Base-by-base conservation (phyloP, 2,113 vertebrate genomes). In the Hemichromis elongatus region DNA sequence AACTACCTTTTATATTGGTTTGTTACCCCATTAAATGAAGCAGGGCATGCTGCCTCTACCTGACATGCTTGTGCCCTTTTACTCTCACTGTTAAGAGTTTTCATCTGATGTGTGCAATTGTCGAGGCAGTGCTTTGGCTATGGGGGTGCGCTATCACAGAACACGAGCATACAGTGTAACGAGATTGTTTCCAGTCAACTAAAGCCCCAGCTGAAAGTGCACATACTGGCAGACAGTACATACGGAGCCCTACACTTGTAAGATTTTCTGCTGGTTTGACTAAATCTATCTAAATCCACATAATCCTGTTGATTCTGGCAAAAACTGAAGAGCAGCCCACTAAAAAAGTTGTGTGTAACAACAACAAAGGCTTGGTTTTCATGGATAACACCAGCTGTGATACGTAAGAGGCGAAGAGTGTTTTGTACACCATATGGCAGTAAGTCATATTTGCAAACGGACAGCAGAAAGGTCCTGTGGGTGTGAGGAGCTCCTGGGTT, bases 231-330 rank as follows among this genome's bases (percentile, higher is more conserved):
- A 42, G 52, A 81, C 82, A 6, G 18, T 35, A 45, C 68, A 80
- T 13, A 79, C 26, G 40, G n/a, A 89, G 8, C 42, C 70, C 28
- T 85, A 56, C 50, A 80, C 85, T 87, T 80, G 78, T 42, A 85
- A 50, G 57, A 77, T 83, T 86, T 90, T 86, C 66, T 52, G 21
- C 78, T 85, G 86, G 93, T 92, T 90, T 88, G 73, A 77, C 81
- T n/a, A n/a, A n/a, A n/a, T n/a, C 54, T 42, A 26, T 83, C 70
- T 70, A 68, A 92, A 88, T 82, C 82, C 47, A 19, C 63, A 4
- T 94, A 92, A 93, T 94, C 85, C 88, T 91, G 88, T 92, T 94
- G 82, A 89, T 92, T 91, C 37, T 82, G 47, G 28, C 63, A 84
- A 84, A 80, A 12, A 16, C 26, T 2, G 59, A 50, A 53, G 79